Base-by-base conservation (phyloP, 2,888 invertebrate species). In the Phaonia tiefii region DNA sequence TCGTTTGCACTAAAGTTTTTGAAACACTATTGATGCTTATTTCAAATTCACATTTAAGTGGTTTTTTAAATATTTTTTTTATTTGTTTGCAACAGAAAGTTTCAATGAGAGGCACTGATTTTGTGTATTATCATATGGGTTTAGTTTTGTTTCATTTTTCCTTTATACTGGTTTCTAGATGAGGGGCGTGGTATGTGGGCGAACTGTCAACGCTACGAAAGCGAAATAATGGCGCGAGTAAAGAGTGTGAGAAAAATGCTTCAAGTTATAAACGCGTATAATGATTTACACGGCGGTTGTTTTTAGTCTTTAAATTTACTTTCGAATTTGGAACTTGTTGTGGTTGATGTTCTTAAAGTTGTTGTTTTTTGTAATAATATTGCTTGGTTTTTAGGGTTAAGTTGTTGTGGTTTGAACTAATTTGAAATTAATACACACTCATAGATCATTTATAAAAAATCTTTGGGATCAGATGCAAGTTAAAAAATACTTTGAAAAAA, bases 401-500 rank as follows among this genome's bases (percentile, higher is more conserved):
- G 72, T 79, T 69, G 46, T 75, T 74, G n/a, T 75, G 67, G 46
- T 73, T 67, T 71, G 15, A 8, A 60, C 67, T 58, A 70, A 71
- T 75, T 81, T 78, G 78, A 78, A 78, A 72, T 81, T 80, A 70
- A 75, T 75, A 78, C 81, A 72, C 78, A 31, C 31, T 31, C 31
- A 31, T 31, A 73, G 75, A 63, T 63, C 42, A 63, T 81, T 81
- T 75, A 71, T 78, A 81, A 78, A 80, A 81, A 81, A 81, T 81
- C 81, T 81, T 81, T 81, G 81, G 81, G 81, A 81, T 81, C 78
- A 81, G 78, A 81, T 81, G 75, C 75, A 75, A 75, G 63, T 81
- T 81, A 67, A 78, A 72, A 73, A 81, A 81, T 78, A 78, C 78
- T 81, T 31, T 78, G 67, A 78, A 81, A 75, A n/a, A 69, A 81